Base-by-base conservation (phyloP, 1,140 invertebrate genomes). In the Saxidomus purpurata region DNA sequence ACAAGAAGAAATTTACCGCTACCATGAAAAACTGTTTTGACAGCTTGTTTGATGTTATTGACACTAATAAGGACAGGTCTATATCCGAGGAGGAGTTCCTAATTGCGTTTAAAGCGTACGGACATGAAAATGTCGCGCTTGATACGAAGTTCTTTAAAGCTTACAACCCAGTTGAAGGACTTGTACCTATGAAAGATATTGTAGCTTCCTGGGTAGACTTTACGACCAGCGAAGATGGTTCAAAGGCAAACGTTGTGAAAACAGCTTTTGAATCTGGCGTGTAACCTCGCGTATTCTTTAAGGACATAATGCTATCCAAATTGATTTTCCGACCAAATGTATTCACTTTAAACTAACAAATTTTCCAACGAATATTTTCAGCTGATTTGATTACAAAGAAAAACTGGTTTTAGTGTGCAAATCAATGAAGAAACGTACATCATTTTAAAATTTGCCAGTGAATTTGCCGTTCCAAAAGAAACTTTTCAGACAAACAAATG, bases 21-120 rank as follows among this genome's bases (percentile, higher is more conserved):
- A 63, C 77, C 25, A 92, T 92, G 80, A 31, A 80, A 17, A 36
- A 76, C 25, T 92, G 92, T 38, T 92, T 91, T 76, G 83, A 92
- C 28, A 83, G 9, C 1, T 76, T 92, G 31, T 92, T 92, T 74
- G 90, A 91, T 59, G 92, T 92, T 31, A 92, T 92, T 25, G 92
- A 92, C 36, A 92, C 92, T 15, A 92, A 92, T 76, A 90, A 92
- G 59, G 92, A 92, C 47, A 84, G 90, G 47, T 90, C 92, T 3
- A 92, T 92, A 38, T 90, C 90, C 38, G 49, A 91, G 19, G 83
- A 90, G 0, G 92, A 92, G 63, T 92, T 91, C 59, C 89, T 92
- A 11, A 88, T 87, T 15, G 92, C 92, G 25, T 92, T 92, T 69
- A 89, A 90, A 74, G 92, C 92, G 13, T 91, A 91, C 36, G 92